Evolutionary conservation across 2,113 vertebrate genomes (phyloP).

Genomic region (Protobothrops flavoviridis): DNA sequence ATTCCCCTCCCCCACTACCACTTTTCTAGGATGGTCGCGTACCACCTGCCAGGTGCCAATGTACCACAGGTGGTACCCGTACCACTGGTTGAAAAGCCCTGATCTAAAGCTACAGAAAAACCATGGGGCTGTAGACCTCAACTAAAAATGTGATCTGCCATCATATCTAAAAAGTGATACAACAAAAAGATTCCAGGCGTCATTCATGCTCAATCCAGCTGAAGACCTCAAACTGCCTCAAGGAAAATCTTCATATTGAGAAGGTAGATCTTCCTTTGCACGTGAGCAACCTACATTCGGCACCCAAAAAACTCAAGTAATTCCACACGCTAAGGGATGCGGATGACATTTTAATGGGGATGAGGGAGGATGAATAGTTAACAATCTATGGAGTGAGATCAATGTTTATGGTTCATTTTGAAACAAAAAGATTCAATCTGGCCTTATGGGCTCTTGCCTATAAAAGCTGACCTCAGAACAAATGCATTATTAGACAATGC

Average conservation of each 20-base stretch:
- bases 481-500: neutral
- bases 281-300: neutral
- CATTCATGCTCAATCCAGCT: neutral
- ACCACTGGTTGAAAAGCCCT: no score
- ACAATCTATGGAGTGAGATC: neutral
- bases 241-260: neutral
- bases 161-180: neutral
- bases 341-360: neutral
- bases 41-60: no score
- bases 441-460: neutral
- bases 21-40: no score
- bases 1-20: no score
- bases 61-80: no score
- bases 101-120: slow-evolving; percentile 6
- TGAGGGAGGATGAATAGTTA: neutral
- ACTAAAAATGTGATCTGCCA: fast-evolving
- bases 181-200: neutral
- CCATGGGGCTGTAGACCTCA: neutral
- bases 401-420: neutral
- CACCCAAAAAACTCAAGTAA: neutral
- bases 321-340: neutral
- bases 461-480: neutral
- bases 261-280: neutral
- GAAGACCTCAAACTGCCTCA: neutral
- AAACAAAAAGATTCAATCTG: neutral